Evolutionary conservation across 1,140 invertebrate species (phyloP).

Genomic region (Mactra quadrangularis): DNA sequence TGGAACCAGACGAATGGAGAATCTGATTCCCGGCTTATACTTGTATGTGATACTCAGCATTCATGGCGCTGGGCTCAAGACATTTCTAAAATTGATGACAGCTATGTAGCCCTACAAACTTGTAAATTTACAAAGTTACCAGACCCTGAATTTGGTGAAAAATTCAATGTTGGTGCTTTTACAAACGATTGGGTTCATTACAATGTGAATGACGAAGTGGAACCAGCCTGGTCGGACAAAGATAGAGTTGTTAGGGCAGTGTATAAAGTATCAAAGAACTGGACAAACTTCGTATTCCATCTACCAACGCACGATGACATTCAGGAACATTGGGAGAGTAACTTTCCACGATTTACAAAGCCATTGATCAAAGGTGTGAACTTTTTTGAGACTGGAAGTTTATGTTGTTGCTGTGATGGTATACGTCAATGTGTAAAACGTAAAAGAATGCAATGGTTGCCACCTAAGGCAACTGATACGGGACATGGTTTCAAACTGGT

Average conservation of each 20-base stretch:
- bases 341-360: conserved; percentile 76
- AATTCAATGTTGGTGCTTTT: conserved; percentile 75
- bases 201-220: conserved; percentile 74
- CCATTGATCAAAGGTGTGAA: conserved; percentile 78
- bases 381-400: conserved; percentile 68
- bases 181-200: conserved; percentile 79
- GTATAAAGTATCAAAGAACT: conserved; percentile 76
- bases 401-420: conserved; percentile 77
- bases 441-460: conserved; percentile 80
- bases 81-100: conserved; percentile 58
- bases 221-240: conserved; percentile 70
- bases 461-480: conserved; percentile 81
- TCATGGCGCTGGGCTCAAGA: conserved; percentile 77
- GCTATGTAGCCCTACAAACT: conserved; percentile 79
- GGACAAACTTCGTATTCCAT: conserved; percentile 81
- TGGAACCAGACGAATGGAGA: conserved; percentile 74
- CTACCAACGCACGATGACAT: conserved; percentile 79
- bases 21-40: conserved; percentile 77
- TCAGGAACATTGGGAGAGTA: conserved; percentile 77
- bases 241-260: conserved; percentile 67
- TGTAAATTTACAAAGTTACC: conserved; percentile 65
- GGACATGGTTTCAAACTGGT: conserved; percentile 83
- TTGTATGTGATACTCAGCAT: conserved; percentile 78
- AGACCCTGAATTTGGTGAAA: conserved; percentile 69
- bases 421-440: conserved; percentile 76